Conservation (phyloP, 1,140 invertebrate genomes). For the Drosophila grimshawi region DNA sequence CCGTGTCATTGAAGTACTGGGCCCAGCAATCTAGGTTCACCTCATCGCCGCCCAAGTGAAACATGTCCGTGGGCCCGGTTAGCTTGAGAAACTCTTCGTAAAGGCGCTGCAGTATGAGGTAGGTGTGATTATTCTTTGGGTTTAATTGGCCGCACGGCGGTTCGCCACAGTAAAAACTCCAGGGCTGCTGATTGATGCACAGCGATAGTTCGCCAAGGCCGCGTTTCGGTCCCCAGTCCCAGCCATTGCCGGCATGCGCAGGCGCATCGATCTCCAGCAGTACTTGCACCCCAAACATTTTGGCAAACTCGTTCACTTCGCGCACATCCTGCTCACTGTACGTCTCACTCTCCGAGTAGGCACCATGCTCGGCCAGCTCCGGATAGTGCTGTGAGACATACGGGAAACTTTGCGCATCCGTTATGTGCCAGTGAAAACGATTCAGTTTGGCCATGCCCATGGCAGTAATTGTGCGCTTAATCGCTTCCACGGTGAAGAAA, state of each 20-base stretch:
- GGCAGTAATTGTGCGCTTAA: slow-evolving; percentile 90
- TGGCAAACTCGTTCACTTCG: slow-evolving; percentile 88
- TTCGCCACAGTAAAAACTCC: slow-evolving; percentile 91
- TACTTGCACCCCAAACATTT: slow-evolving; percentile 88
- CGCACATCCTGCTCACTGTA: slow-evolving; percentile 89
- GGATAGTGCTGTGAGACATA: slow-evolving; percentile 89
- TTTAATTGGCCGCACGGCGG: slow-evolving; percentile 94
- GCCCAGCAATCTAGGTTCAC: slow-evolving; percentile 91
- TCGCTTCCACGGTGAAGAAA: slow-evolving; percentile 88
- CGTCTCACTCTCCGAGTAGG: slow-evolving; percentile 89
- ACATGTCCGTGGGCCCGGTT: slow-evolving; percentile 88
- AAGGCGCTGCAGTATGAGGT: slow-evolving; percentile 88
- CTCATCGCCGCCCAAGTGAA: slow-evolving; percentile 94
- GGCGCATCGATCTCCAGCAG: slow-evolving; percentile 91
- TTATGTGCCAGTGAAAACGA: slow-evolving; percentile 94
- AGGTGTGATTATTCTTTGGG: slow-evolving; percentile 90
- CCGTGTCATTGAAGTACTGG: slow-evolving; percentile 90
- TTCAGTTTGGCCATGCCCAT: slow-evolving; percentile 93
- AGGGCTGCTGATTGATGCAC: slow-evolving; percentile 91
- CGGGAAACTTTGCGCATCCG: slow-evolving; percentile 93
- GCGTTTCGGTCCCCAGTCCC: slow-evolving; percentile 90
- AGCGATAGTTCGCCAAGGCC: slow-evolving; percentile 89
- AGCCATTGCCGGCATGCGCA: slow-evolving; percentile 92
- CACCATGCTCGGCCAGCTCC: slow-evolving; percentile 89
- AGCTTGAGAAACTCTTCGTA: slow-evolving; percentile 89